Percentiles rank a stretch among this genome's conserved stretches.
phyloP scores from a whole-genome alignment of 2,797 vertebrate species.

The Iguana delicatissima region DNA sequence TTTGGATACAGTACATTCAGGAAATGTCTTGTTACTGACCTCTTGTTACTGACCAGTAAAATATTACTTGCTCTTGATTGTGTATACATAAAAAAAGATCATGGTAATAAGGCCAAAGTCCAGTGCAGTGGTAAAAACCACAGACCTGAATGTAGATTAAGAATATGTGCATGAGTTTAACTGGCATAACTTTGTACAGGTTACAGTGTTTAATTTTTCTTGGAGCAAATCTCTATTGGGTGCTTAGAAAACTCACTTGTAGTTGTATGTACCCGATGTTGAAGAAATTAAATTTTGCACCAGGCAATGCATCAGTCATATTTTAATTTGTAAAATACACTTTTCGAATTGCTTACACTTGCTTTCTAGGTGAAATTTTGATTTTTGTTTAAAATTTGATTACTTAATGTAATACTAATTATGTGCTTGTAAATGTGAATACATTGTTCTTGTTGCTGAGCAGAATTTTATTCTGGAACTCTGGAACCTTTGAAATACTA shows the following conservation, averaged over 20 bases:
- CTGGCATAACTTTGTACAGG: background rate
- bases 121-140: background rate
- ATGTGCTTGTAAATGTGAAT: background rate
- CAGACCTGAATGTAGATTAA: background rate
- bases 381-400: background rate
- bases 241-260: background rate
- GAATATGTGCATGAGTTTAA: background rate
- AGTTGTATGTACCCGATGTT: background rate
- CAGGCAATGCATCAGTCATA: background rate
- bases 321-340: background rate
- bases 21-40: no score
- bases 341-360: background rate
- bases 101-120: background rate
- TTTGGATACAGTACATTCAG: background rate
- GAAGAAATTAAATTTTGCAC: background rate
- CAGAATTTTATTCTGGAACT: background rate
- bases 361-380: background rate
- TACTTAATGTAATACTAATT: background rate
- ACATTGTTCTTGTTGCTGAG: background rate
- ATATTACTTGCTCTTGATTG: background rate
- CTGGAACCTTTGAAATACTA: background rate
- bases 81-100: background rate
- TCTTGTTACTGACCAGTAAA: background rate
- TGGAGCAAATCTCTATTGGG: background rate
- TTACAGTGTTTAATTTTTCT: background rate